Evolutionary conservation across 1,140 invertebrate species (phyloP).

Genomic region (Rhopalosiphum maidis): DNA sequence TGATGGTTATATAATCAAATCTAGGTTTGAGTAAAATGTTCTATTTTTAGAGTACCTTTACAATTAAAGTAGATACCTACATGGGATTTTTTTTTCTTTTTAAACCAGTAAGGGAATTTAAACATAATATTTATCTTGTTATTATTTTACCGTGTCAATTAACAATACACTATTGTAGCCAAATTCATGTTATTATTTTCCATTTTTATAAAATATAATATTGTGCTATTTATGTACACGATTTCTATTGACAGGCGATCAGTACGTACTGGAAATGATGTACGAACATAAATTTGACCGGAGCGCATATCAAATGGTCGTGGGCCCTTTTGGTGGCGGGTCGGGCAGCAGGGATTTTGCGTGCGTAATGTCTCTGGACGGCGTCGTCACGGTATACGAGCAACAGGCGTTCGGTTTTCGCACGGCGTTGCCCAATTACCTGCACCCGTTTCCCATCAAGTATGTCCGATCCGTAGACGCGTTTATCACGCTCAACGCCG

Average conservation of each 20-base stretch:
- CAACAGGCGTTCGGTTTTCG: conserved; percentile 84
- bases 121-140: too few relatives aligned
- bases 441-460: conserved; percentile 79
- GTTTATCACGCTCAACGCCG: conserved; percentile 78
- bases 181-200: too few relatives aligned
- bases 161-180: too few relatives aligned
- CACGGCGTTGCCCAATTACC: conserved; percentile 74
- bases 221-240: too few relatives aligned
- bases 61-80: too few relatives aligned
- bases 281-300: conserved; percentile 74
- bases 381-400: conserved; percentile 83
- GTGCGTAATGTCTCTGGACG: conserved; percentile 86
- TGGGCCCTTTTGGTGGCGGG: conserved; percentile 77
- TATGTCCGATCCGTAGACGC: conserved; percentile 81
- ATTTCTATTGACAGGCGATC: conserved; percentile 66
- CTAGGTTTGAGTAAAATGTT: neutral
- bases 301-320: conserved; percentile 72
- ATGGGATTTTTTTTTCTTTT: too few relatives aligned
- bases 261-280: conserved; percentile 68
- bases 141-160: too few relatives aligned
- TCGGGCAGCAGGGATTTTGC: conserved; percentile 80
- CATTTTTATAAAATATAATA: too few relatives aligned
- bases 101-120: too few relatives aligned
- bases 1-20: neutral
- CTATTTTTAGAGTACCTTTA: neutral